phyloP scores from a whole-genome alignment of 2,113 vertebrate genomes.

The Mus pahari region DNA sequence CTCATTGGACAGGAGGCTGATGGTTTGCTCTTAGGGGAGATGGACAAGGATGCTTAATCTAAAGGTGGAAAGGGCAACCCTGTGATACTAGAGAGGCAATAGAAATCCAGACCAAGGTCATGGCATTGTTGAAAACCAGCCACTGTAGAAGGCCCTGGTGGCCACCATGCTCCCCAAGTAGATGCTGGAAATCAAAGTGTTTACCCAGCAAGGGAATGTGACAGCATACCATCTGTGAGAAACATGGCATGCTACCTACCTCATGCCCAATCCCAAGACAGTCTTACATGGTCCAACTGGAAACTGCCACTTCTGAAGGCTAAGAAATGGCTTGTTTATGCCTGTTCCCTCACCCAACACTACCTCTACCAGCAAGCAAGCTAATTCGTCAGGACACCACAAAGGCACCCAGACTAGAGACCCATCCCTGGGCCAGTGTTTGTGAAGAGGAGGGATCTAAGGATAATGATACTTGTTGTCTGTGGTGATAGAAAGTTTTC shows the following conservation, averaged over 20 bases:
- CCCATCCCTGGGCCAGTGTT: neutral
- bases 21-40: neutral
- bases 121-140: slow-evolving; percentile 39
- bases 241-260: accelerated
- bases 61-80: neutral
- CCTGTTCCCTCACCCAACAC: neutral
- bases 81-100: neutral
- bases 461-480: neutral
- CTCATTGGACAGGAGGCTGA: neutral
- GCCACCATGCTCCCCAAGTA: neutral
- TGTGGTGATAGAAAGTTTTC: neutral
- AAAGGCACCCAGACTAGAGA: neutral
- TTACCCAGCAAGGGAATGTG: neutral
- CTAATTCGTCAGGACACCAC: neutral
- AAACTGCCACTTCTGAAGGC: neutral
- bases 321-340: neutral
- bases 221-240: neutral
- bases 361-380: neutral
- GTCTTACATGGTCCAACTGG: neutral
- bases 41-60: neutral
- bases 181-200: slow-evolving; percentile 32
- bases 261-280: neutral
- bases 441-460: neutral
- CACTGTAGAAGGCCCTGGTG: neutral
- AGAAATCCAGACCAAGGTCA: neutral